Percentiles rank a stretch among this genome's conserved stretches.
Evolutionary conservation across 2,888 invertebrate species (phyloP).

Genomic region (Sinohyriopsis cumingii): DNA sequence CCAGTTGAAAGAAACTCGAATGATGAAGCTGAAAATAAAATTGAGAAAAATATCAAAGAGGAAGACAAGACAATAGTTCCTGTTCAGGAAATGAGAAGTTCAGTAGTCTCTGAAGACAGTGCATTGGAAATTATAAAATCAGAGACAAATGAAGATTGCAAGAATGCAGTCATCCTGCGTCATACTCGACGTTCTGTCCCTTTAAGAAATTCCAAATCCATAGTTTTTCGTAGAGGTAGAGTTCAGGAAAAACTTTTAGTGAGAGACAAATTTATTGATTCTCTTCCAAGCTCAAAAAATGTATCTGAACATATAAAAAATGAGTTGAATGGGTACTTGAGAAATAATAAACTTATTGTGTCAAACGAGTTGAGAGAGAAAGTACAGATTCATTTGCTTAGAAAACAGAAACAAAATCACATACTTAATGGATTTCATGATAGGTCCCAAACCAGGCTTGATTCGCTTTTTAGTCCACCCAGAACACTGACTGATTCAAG

Average conservation of each 20-base stretch:
- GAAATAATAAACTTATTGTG: slow-evolving; percentile 42
- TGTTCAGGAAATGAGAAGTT: too few relatives aligned
- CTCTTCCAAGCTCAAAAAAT: slow-evolving; percentile 31
- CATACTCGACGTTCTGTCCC: too few relatives aligned
- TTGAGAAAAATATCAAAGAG: too few relatives aligned
- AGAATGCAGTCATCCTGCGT: too few relatives aligned
- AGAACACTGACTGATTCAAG: slow-evolving; percentile 24
- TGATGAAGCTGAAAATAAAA: too few relatives aligned
- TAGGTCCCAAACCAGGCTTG: slow-evolving; percentile 37
- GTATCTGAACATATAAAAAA: slow-evolving; percentile 45
- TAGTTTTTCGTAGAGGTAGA: background rate
- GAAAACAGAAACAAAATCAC: slow-evolving; percentile 30
- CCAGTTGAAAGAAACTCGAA: too few relatives aligned
- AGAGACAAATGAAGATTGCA: too few relatives aligned
- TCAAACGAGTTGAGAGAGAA: slow-evolving; percentile 42
- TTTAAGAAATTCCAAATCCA: too few relatives aligned
- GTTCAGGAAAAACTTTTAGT: slow-evolving; percentile 24
- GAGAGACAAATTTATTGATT: slow-evolving; percentile 23
- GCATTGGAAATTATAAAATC: too few relatives aligned
- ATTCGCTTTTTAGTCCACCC: slow-evolving; percentile 31
- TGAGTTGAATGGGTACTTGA: slow-evolving; percentile 39
- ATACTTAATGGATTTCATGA: slow-evolving; percentile 37
- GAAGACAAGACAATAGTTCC: too few relatives aligned
- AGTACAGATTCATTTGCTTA: slow-evolving; percentile 46
- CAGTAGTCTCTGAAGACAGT: too few relatives aligned